Evolutionary conservation across 2,113 vertebrate genomes (phyloP), one percentile per base, ranked within the genome.

Genomic region (Archilochus colubris): DNA sequence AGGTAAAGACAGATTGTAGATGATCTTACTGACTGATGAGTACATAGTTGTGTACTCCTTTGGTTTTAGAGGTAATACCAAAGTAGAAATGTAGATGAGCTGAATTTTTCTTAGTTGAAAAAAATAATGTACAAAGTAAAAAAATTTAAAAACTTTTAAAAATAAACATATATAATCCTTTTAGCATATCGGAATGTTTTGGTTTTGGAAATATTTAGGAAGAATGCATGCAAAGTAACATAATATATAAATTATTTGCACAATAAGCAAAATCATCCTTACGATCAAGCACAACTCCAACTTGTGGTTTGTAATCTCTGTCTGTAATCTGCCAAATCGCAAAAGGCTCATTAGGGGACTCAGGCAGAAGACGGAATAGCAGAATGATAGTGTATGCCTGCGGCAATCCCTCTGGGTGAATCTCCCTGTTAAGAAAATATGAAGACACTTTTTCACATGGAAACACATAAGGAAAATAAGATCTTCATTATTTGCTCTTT

Each of bases 251-350:
- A 73, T 86, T 83, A 31, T 81, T 27, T 14, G 38, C 38, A 40
- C 33, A 88, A 58, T 72, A 91, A 78, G n/a, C 43, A 93, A 74
- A 92, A 94, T 70, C 7, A 89, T 97, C 91, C 97, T 99, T 98
- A 99, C 99, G 97, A 94, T 99, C 98, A 33, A 99, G 96, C 53
- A 98, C 99, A 90, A 99, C 94, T 82, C 99, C 99, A 50, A 98
- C 98, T 98, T 99, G 98, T 1, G 99, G 99, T 85, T 98, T 99
- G 96, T 99, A 98, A 94, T 99, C 98, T 91, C 98, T 98, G 97
- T 97, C 98, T 25, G 99, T 99, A 88, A 99, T 98, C 98, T 99
- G 99, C 99, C 99, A 99, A 94, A 99, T 97, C 95, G 99, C 99
- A 91, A 99, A 99, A 88, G 99, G 98, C 43, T 99, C 98, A 5